Evolutionary conservation across 2,113 vertebrate species (phyloP).

Genomic region (Cephalopholis sonnerati): DNA sequence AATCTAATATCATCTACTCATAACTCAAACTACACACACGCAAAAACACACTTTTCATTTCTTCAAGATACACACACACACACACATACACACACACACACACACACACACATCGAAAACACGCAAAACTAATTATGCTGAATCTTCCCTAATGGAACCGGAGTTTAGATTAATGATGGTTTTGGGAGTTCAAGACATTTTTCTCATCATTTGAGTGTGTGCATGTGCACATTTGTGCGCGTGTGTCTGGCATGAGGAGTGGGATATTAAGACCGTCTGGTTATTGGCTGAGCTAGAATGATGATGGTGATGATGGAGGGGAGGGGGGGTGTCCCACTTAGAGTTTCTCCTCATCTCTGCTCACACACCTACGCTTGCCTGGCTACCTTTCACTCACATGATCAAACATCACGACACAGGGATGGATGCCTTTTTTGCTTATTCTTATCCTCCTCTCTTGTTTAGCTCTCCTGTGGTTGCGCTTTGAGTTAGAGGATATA

Average conservation of each 20-base stretch:
- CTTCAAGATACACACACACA: not conserved
- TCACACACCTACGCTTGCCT: slow-evolving; percentile 58
- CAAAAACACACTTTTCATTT: slow-evolving; percentile 5
- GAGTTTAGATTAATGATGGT: slow-evolving; percentile 83
- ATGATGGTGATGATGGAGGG: slow-evolving; percentile 56
- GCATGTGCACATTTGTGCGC: slow-evolving; percentile 40
- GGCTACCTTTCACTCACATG: slow-evolving; percentile 52
- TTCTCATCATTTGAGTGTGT: slow-evolving; percentile 78
- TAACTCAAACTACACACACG: slow-evolving; percentile 55
- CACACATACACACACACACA: slow-evolving; percentile 4
- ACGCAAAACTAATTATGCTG: slow-evolving; percentile 80
- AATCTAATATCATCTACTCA: slow-evolving; percentile 80
- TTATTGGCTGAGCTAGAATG: slow-evolving; percentile 74
- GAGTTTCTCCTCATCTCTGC: slow-evolving; percentile 55
- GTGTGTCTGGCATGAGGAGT: slow-evolving; percentile 64
- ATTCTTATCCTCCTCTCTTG: slow-evolving; percentile 27
- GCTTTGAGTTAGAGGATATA: slow-evolving; percentile 53
- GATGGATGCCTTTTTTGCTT: slow-evolving; percentile 22
- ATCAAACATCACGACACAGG: slow-evolving; percentile 49
- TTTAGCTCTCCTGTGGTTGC: slow-evolving; percentile 43
- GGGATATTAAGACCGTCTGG: slow-evolving; percentile 75
- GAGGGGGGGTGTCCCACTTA: slow-evolving; percentile 72
- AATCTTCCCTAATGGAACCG: slow-evolving; percentile 82
- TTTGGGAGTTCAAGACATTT: slow-evolving; percentile 82
- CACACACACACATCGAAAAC: slow-evolving; percentile 27